phyloP scores from a whole-genome alignment of 2,888 invertebrate genomes.

The Drosophila robusta region DNA sequence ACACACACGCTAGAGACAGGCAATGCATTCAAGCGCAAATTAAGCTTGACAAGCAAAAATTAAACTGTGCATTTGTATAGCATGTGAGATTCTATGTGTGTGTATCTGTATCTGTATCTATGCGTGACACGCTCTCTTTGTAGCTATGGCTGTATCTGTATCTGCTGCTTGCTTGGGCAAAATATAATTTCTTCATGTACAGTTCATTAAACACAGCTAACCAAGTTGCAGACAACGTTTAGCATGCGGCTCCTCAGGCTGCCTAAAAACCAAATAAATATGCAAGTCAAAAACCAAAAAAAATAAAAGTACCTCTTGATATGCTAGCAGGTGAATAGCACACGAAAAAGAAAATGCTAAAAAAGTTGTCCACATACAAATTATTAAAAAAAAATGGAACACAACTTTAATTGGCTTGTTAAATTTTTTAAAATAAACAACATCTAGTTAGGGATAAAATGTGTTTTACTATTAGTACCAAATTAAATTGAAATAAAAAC shows the following conservation, averaged over 20 bases:
- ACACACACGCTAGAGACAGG: conserved; percentile 25
- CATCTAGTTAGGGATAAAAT: too few species aligned
- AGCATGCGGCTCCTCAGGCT: conserved; percentile 19
- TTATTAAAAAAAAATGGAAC: too few species aligned
- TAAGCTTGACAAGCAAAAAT: conserved; percentile 81
- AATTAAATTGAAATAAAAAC: too few species aligned
- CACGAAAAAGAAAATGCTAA: too few species aligned
- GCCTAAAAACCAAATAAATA: conserved; percentile 34
- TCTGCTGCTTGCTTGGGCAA: conserved; percentile 62
- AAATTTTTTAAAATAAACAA: too few species aligned
- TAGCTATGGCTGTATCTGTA: conserved; percentile 17
- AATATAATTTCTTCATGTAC: conserved; percentile 74
- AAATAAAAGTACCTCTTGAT: conserved; percentile 17
- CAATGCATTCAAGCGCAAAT: conserved; percentile 79
- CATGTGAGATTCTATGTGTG: conserved; percentile 16
- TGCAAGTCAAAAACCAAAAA: conserved; percentile 34
- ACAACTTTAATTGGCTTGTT: too few species aligned
- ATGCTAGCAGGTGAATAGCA: too few species aligned
- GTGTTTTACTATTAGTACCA: too few species aligned
- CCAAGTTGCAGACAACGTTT: conserved; percentile 49
- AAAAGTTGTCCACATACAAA: too few species aligned
- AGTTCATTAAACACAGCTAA: conserved; percentile 75
- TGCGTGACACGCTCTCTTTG: conserved; percentile 14
- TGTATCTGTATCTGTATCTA: conserved; percentile 5
- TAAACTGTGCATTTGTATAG: conserved; percentile 64